Evolutionary conservation across 2,888 invertebrate species (phyloP).

Genomic region (Cataglyphis albicans): DNA sequence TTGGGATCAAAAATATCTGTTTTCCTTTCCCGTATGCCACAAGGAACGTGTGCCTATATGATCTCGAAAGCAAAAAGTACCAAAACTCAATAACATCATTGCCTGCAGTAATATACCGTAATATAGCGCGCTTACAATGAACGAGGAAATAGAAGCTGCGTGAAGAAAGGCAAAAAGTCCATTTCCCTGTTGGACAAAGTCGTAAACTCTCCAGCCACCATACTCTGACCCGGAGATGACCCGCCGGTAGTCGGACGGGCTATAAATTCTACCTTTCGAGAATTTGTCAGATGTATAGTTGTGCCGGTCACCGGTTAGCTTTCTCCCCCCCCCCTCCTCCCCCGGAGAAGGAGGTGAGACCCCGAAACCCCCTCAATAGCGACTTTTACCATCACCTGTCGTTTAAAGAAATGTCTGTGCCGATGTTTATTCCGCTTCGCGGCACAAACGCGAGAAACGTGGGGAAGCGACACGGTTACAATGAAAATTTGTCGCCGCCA

Average conservation of each 20-base stretch:
- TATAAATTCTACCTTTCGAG: conserved; percentile 81
- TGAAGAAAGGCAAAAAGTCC: conserved; percentile 39
- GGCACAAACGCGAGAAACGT: conserved; percentile 37
- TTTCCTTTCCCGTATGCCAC: not conserved
- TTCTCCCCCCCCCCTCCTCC: conserved; percentile 26
- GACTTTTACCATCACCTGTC: conserved; percentile 82
- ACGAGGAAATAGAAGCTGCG: not conserved
- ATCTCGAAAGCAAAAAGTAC: not conserved
- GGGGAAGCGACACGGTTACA: conserved; percentile 72
- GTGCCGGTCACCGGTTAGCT: not conserved
- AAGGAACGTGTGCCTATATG: not conserved
- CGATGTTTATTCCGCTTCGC: conserved; percentile 48
- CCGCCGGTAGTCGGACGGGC: conserved; percentile 62
- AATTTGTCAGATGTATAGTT: conserved; percentile 81
- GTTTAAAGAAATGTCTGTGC: conserved; percentile 67
- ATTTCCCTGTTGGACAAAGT: conserved; percentile 43
- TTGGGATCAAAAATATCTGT: not conserved
- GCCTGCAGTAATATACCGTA: conserved; percentile 18
- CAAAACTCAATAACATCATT: conserved; percentile 10
- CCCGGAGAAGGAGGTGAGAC: conserved; percentile 59
- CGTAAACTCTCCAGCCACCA: conserved; percentile 54
- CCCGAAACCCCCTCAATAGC: conserved; percentile 69
- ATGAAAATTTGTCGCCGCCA: conserved; percentile 85
- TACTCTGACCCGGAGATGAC: conserved; percentile 26
- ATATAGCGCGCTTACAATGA: conserved; percentile 31